Percentiles rank a stretch among this genome's conserved stretches.
Conservation (phyloP, 2,888 invertebrate species). For the Oxycera nigricornis region DNA sequence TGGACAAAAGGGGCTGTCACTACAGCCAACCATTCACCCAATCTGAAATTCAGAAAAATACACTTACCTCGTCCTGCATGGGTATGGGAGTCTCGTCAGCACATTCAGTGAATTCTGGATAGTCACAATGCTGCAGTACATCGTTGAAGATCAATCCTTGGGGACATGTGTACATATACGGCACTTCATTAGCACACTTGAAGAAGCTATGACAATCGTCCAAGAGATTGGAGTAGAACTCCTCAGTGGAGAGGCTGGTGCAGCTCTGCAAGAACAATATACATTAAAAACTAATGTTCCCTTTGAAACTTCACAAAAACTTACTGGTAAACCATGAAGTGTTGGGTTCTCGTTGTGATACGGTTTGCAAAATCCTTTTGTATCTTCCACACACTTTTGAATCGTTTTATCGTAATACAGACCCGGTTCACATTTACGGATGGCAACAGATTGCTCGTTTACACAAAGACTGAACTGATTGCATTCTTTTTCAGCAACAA, state of each 20-base stretch:
- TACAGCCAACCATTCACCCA: not conserved
- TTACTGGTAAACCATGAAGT: not conserved
- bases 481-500: constrained; percentile 51
- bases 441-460: constrained; percentile 57
- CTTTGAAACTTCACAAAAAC: not conserved
- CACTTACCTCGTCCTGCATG: not conserved
- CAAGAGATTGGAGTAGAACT: constrained; percentile 50
- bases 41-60: too few species aligned
- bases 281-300: not conserved
- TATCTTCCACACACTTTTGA: constrained; percentile 52
- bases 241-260: constrained; percentile 43
- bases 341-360: not conserved
- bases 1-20: too few species aligned
- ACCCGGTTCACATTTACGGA: constrained; percentile 50
- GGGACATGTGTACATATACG: constrained; percentile 16
- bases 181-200: constrained; percentile 41
- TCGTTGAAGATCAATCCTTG: constrained; percentile 20
- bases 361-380: constrained; percentile 50
- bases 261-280: constrained; percentile 48
- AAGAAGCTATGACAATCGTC: constrained; percentile 53
- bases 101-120: constrained; percentile 27
- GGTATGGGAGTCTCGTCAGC: not conserved
- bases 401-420: constrained; percentile 53
- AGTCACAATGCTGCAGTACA: constrained; percentile 11
- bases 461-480: constrained; percentile 56